Base-by-base conservation (phyloP, 2,888 invertebrate genomes). In the Eristalinus sepulchralis region DNA sequence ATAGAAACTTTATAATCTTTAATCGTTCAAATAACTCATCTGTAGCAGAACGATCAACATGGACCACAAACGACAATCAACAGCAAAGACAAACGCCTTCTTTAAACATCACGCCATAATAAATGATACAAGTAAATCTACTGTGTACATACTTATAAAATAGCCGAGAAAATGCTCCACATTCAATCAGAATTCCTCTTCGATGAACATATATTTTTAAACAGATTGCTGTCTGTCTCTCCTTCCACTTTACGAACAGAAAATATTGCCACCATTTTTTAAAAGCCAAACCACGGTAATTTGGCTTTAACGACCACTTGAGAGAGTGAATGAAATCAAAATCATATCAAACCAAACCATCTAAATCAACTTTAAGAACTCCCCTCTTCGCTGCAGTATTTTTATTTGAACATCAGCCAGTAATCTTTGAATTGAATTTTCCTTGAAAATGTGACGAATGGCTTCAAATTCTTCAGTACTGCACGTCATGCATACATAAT, bases 171-270 rank as follows among this genome's bases (percentile, higher is more conserved):
- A 27, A 27, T 2, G 2, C 27, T 27, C 27, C 27, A 27, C 5
- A 2, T 2, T 3, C 27, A 5, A 5, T 27, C 5, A 3, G 2
- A 27, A 27, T 27, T 27, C 27, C 5, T 5, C 27, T 27, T 27
- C 27, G 60, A 27, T 77, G 66, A 89, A 90, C 60, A 8, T 17
- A n/a, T 17, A 47, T 47, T 47, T 34, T 5, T 17, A 47, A 47
- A 8, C 6, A 4, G 17, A 39, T 17, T 47, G 47, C 1, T 47
- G 17, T 17, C n/a, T 47, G n/a, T 47, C 47, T 2, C 17, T 17
- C 11, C 17, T 17, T 17, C 10, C 6, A 10, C 6, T 34, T 34
- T 10, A 9, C 34, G 6, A 34, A 34, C 34, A 3, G 17, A 47
- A 47, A 47, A 47, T 47, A 47, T 47, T 47, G 39, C 39, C 39